Conservation (phyloP, 1,140 invertebrate species). For the Paraescarpia echinospica region DNA sequence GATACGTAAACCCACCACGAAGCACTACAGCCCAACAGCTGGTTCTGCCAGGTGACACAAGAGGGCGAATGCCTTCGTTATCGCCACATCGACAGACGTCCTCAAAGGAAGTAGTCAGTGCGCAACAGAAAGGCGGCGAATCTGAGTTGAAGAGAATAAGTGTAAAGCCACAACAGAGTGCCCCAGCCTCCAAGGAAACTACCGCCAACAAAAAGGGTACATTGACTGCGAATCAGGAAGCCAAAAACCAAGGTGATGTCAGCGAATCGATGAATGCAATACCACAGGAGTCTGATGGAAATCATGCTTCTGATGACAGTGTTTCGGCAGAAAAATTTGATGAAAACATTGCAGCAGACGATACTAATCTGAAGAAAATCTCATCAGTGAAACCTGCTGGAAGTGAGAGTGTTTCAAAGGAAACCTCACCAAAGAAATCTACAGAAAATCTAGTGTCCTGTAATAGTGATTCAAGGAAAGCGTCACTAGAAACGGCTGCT, state of each 20-base stretch:
- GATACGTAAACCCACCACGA: not conserved
- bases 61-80: not conserved
- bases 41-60: not conserved
- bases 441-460: not conserved
- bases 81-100: not conserved
- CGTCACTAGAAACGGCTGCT: not conserved
- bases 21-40: conserved; percentile 4
- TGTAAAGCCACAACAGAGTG: not conserved
- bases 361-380: no score
- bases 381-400: not conserved
- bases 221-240: not conserved
- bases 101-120: not conserved
- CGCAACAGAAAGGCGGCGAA: not conserved
- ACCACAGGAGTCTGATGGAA: not conserved
- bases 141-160: not conserved
- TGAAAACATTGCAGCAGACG: not conserved
- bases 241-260: not conserved
- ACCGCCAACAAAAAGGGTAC: not conserved
- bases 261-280: not conserved
- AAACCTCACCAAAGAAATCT: not conserved
- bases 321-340: not conserved
- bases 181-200: not conserved
- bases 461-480: not conserved
- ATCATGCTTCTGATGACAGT: not conserved
- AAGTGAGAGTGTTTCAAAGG: not conserved